These are phyloP conservation scores for Nestor notabilis DNA, from an alignment of 2,113 vertebrate species.

Conservation along the genomic window DNA sequence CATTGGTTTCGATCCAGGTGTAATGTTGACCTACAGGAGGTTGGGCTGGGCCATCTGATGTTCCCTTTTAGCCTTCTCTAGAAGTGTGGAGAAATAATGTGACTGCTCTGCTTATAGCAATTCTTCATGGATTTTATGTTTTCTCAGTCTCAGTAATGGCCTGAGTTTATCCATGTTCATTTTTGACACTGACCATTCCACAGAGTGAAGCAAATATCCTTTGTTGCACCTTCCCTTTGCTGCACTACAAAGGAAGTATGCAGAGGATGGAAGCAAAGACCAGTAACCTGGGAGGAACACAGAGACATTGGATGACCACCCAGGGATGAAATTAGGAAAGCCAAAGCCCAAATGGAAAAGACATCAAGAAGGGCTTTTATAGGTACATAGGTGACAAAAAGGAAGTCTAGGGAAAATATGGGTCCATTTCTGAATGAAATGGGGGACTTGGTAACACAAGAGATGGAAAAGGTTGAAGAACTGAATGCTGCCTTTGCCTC, in stretches of 20 bases:
- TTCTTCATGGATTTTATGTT: background rate
- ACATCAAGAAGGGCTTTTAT: background rate
- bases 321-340: background rate
- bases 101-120: background rate
- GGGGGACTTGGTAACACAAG: background rate
- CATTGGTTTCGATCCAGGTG: slow-evolving; percentile 42
- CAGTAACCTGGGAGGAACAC: background rate
- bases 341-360: background rate
- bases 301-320: background rate
- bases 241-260: background rate
- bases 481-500: background rate
- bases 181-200: background rate
- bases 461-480: background rate
- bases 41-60: background rate
- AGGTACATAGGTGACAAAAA: background rate
- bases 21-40: slow-evolving; percentile 38
- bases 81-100: background rate
- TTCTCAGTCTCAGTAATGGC: background rate
- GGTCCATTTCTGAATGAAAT: background rate
- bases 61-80: background rate
- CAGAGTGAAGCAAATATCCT: background rate
- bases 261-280: background rate
- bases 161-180: background rate
- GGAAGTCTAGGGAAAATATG: background rate
- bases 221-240: background rate